These are phyloP conservation scores for Eriocheir sinensis DNA, from an alignment of 1,140 invertebrate species.

Conservation along the genomic window DNA sequence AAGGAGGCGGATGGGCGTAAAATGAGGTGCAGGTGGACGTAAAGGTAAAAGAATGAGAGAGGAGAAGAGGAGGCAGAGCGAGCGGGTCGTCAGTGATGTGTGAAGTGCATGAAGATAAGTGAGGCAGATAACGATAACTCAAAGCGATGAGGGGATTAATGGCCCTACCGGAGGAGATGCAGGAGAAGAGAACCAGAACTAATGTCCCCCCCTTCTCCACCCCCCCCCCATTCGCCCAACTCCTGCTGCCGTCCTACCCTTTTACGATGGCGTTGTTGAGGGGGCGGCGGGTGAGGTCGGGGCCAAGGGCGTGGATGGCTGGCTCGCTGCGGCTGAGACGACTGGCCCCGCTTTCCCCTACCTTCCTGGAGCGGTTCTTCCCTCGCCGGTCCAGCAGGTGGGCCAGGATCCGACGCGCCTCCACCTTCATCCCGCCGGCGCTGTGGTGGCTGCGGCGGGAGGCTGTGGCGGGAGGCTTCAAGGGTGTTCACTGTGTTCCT, in stretches of 20 bases:
- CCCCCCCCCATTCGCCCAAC: background rate
- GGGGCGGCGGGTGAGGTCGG: background rate
- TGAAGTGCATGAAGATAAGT: background rate
- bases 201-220: background rate
- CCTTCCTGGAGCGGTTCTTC: background rate
- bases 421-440: constrained; percentile 8
- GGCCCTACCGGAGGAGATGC: background rate
- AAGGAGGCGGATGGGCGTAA: too few relatives aligned
- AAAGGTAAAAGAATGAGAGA: too few relatives aligned
- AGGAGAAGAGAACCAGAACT: background rate
- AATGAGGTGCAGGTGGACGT: too few relatives aligned
- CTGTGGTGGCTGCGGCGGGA: too few relatives aligned
- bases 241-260: constrained; percentile 48
- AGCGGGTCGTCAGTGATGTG: background rate
- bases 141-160: background rate
- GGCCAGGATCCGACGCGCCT: constrained; percentile 56
- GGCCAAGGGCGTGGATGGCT: constrained; percentile 57
- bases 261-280: background rate
- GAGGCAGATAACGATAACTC: background rate
- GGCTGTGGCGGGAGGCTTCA: background rate
- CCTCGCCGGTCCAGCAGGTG: constrained; percentile 46
- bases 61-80: background rate
- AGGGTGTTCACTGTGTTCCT: background rate
- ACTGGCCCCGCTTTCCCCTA: background rate
- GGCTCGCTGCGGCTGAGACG: constrained; percentile 64